Evolutionary conservation across 2,113 vertebrate genomes (phyloP).

Genomic region (Calonectris borealis): DNA sequence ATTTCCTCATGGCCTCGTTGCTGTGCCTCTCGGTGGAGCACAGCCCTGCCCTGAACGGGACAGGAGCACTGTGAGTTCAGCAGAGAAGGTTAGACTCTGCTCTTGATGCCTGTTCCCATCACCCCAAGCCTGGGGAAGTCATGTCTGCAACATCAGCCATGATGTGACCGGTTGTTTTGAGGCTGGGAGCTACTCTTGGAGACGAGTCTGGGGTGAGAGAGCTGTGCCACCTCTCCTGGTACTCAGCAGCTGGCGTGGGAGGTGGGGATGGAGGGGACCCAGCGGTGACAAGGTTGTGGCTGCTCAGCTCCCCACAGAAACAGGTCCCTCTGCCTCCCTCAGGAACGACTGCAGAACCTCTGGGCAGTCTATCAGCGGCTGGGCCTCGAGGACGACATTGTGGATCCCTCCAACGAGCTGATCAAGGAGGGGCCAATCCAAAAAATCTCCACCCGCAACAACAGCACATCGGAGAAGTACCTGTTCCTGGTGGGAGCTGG

Average conservation of each 20-base stretch:
- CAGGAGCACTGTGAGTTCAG: background rate
- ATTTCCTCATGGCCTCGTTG: background rate
- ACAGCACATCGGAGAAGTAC: slow-evolving; percentile 73
- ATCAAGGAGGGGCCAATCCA: slow-evolving; percentile 76
- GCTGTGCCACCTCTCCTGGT: background rate
- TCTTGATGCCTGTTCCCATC: background rate
- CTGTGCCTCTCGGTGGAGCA: background rate
- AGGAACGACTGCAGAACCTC: slow-evolving; percentile 79
- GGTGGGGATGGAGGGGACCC: background rate
- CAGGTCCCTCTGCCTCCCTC: background rate
- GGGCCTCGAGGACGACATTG: slow-evolving; percentile 74
- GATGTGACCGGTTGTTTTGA: background rate
- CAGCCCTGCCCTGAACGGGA: background rate
- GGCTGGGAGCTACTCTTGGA: background rate
- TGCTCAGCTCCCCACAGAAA: background rate
- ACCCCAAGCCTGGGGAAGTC: background rate
- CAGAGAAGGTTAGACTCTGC: background rate
- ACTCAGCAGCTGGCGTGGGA: background rate
- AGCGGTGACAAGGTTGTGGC: background rate
- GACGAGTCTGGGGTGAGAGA: background rate
- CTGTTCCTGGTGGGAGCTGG: slow-evolving; percentile 75
- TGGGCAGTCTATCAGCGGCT: slow-evolving; percentile 79
- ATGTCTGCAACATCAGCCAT: background rate
- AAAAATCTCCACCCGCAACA: slow-evolving; percentile 77
- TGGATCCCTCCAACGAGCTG: slow-evolving; percentile 78